Conservation (phyloP, 2,797 vertebrate species). For the Arnoldichthys spilopterus region DNA sequence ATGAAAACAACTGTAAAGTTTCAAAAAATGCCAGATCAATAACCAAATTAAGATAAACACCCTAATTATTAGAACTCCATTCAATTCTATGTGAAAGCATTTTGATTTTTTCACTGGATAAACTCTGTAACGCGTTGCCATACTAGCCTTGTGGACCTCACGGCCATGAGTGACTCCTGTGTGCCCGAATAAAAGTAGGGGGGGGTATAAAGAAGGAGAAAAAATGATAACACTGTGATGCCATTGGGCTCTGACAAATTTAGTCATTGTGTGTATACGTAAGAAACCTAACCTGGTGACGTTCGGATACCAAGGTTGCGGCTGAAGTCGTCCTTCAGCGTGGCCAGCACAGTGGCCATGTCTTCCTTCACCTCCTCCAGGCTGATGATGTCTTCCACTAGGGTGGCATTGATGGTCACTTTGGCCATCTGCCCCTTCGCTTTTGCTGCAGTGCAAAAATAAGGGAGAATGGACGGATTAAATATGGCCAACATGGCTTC, state of each 20-base stretch:
- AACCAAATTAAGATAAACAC: no score
- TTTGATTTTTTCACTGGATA: not conserved
- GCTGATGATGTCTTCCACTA: constrained; percentile 92
- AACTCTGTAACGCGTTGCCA: not conserved
- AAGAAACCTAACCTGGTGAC: constrained; percentile 82
- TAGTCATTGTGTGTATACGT: not conserved
- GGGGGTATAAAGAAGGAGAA: no score
- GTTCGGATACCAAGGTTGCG: constrained; percentile 90
- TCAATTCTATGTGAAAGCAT: no score
- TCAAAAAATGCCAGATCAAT: no score
- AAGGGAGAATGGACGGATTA: constrained; percentile 33
- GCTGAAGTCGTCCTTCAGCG: constrained; percentile 90
- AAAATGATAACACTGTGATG: no score
- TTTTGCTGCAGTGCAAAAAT: constrained; percentile 78
- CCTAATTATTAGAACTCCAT: no score
- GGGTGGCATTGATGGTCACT: constrained; percentile 86
- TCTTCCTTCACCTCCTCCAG: constrained; percentile 85
- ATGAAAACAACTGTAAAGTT: no score
- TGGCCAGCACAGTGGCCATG: constrained; percentile 81
- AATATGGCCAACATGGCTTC: constrained; percentile 24
- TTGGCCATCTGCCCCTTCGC: constrained; percentile 85
- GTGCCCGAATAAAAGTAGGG: no score
- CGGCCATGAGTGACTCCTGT: not conserved
- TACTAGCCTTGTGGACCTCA: not conserved
- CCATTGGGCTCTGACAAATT: no score